Conservation (phyloP, 2,888 invertebrate species). For the Pyrgus malvae region DNA sequence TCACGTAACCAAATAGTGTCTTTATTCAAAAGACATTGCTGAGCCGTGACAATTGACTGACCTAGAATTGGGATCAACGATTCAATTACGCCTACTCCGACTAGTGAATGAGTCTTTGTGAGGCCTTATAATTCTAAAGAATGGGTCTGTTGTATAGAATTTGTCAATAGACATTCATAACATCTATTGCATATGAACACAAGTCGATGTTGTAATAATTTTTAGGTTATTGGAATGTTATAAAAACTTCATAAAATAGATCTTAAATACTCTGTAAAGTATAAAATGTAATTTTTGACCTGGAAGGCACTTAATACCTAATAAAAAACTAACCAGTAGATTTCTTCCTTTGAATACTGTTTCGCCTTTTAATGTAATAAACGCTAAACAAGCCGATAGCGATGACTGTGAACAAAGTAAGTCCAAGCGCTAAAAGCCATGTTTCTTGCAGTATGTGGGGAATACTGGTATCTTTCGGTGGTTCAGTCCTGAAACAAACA, state of each 20-base stretch:
- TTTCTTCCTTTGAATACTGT: conserved; percentile 70
- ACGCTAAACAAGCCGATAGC: conserved; percentile 68
- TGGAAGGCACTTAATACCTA: too few species aligned
- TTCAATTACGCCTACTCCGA: conserved; percentile 50
- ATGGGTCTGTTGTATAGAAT: background rate
- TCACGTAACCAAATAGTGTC: conserved; percentile 77
- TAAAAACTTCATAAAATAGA: too few species aligned
- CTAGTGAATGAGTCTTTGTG: background rate
- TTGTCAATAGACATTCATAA: background rate
- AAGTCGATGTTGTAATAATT: too few species aligned
- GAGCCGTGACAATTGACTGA: conserved; percentile 76
- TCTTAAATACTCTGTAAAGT: too few species aligned
- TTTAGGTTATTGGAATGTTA: too few species aligned
- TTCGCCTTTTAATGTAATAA: conserved; percentile 69
- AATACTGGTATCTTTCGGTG: conserved; percentile 69
- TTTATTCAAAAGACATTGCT: conserved; percentile 77
- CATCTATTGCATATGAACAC: too few species aligned
- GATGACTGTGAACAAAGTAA: conserved; percentile 66
- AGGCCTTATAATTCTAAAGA: background rate
- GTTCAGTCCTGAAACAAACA: conserved; percentile 61
- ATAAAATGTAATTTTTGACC: too few species aligned
- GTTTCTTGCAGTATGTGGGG: conserved; percentile 72
- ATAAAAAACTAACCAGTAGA: conserved; percentile 70
- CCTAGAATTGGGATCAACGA: conserved; percentile 67
- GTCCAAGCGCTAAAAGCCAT: conserved; percentile 68